Evolutionary conservation across 2,113 vertebrate genomes (phyloP).

Genomic region (Argyrosomus japonicus): DNA sequence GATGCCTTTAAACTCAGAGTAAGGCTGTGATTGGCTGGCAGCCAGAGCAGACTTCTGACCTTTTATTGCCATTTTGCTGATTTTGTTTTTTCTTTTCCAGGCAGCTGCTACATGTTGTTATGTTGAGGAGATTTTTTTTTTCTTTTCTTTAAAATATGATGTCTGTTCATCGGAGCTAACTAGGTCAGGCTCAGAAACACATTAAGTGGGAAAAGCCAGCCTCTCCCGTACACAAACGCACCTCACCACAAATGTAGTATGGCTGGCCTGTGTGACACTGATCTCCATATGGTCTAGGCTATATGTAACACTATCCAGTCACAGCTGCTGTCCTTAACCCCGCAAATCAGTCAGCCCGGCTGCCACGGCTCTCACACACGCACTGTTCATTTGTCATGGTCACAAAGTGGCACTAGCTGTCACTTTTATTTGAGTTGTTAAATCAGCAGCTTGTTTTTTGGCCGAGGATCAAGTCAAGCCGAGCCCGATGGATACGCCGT

Average conservation of each 20-base stretch:
- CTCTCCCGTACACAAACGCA: constrained; percentile 7
- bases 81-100: constrained; percentile 8
- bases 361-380: not conserved
- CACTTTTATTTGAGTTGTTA: constrained; percentile 70
- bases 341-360: not conserved
- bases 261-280: constrained; percentile 8
- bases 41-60: constrained; percentile 23
- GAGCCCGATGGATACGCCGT: not conserved
- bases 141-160: not conserved
- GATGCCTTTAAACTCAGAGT: constrained; percentile 24
- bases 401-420: constrained; percentile 51
- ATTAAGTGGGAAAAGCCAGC: not conserved
- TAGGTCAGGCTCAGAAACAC: constrained; percentile 12
- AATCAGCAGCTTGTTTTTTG: constrained; percentile 70
- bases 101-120: constrained; percentile 24
- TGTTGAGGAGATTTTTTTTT: not conserved
- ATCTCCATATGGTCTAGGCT: constrained; percentile 13
- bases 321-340: constrained; percentile 8
- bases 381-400: constrained; percentile 21
- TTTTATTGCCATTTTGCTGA: constrained; percentile 25
- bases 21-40: constrained; percentile 18
- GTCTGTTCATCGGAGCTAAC: constrained; percentile 7
- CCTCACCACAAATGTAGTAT: not conserved
- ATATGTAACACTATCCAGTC: constrained; percentile 35
- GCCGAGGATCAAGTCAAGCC: constrained; percentile 64